phyloP scores from a whole-genome alignment of 2,888 invertebrate species.

The Sicus ferrugineus region DNA sequence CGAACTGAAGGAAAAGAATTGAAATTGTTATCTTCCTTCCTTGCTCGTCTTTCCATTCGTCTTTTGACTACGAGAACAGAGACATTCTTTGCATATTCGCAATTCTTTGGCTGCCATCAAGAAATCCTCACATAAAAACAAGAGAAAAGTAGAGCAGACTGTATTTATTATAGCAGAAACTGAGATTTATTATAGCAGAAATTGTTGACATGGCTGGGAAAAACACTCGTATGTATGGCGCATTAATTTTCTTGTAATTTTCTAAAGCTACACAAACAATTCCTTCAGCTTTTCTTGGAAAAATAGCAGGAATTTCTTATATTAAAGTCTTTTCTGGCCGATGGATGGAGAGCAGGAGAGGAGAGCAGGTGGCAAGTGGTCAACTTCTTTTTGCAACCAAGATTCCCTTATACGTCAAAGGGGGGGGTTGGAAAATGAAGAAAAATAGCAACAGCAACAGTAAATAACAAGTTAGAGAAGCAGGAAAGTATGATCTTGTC shows the following conservation, averaged over 20 bases:
- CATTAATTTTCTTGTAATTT: constrained; percentile 43
- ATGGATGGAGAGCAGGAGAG: neutral
- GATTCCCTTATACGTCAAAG: constrained; percentile 3
- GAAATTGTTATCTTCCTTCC: too few species aligned
- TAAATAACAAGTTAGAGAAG: too few species aligned
- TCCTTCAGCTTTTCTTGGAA: constrained; percentile 48
- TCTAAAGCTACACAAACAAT: constrained; percentile 58
- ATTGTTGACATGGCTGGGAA: neutral
- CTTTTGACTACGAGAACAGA: too few species aligned
- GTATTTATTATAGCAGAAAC: constrained; percentile 33
- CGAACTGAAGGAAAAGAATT: too few species aligned
- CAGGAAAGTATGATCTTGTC: too few species aligned
- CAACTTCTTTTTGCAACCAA: neutral
- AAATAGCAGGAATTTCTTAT: constrained; percentile 10
- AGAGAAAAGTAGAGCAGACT: constrained; percentile 30
- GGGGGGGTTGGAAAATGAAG: neutral
- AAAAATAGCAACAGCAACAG: neutral
- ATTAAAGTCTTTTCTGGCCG: neutral
- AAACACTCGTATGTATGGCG: neutral
- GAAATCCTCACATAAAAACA: neutral
- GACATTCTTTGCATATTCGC: neutral
- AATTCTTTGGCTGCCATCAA: too few species aligned
- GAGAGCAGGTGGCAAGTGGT: neutral
- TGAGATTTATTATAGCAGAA: constrained; percentile 8
- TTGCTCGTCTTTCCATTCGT: too few species aligned